Conservation (phyloP, 2,797 vertebrate species). For the Phaenicophaeus curvirostris region DNA sequence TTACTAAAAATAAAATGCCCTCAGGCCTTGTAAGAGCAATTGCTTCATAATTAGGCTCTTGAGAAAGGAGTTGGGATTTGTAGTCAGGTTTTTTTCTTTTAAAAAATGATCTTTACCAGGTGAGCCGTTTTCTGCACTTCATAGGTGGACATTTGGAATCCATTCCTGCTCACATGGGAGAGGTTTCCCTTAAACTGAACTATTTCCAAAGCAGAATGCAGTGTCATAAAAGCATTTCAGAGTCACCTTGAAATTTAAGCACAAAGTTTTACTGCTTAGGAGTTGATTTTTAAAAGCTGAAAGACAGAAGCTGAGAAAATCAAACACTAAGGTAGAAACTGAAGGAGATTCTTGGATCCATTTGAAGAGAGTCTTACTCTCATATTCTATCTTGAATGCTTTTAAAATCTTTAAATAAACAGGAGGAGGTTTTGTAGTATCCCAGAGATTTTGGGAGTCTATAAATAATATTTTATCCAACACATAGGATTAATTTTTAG, state of each 20-base stretch:
- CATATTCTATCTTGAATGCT: background rate
- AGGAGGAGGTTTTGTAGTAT: background rate
- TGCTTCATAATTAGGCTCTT: conserved; percentile 63
- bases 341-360: background rate
- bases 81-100: conserved; percentile 1
- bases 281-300: background rate
- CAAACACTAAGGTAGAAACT: background rate
- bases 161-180: conserved; percentile 26
- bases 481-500: background rate
- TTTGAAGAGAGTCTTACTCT: background rate
- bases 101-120: conserved; percentile 43
- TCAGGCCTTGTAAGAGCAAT: conserved; percentile 49
- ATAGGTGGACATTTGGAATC: conserved; percentile 22
- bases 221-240: background rate
- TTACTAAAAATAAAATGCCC: conserved; percentile 47
- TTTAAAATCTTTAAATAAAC: background rate
- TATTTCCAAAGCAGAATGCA: conserved; percentile 22
- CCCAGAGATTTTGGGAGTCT: background rate
- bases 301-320: background rate
- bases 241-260: background rate
- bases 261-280: background rate
- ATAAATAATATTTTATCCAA: background rate
- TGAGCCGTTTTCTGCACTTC: conserved; percentile 42
- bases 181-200: conserved; percentile 5
- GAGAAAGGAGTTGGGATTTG: conserved; percentile 34